Conservation (phyloP, 2,797 vertebrate species). For the Xenopus petersii region DNA sequence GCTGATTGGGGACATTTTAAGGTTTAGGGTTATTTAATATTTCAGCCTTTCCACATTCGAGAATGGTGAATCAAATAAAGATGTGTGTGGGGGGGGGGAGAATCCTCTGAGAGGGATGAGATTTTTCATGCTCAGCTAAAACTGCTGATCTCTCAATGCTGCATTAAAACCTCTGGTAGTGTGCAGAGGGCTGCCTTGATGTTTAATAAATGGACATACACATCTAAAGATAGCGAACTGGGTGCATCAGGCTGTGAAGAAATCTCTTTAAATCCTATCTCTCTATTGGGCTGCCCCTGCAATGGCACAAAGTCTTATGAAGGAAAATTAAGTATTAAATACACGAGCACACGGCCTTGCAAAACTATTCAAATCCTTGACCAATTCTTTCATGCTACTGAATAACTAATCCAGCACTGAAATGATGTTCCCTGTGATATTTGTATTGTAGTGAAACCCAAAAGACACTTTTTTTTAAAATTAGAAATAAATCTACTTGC, state of each 20-base stretch:
- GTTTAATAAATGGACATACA: constrained; percentile 8
- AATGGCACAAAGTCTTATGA: too few relatives aligned
- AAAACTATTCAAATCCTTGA: too few relatives aligned
- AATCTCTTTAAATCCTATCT: background rate
- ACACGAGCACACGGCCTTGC: too few relatives aligned
- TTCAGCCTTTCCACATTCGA: background rate
- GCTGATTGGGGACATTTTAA: background rate
- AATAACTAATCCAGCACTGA: too few relatives aligned
- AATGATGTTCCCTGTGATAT: too few relatives aligned
- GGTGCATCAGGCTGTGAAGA: background rate
- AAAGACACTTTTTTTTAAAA: too few relatives aligned
- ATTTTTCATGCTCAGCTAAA: constrained; percentile 1
- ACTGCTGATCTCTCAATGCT: background rate
- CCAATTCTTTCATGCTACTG: too few relatives aligned
- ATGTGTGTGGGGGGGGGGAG: background rate
- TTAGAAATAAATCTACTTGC: too few relatives aligned
- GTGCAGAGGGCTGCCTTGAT: constrained; percentile 1
- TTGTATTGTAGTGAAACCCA: too few relatives aligned
- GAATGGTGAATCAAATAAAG: background rate
- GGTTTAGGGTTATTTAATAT: background rate
- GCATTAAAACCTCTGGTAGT: background rate
- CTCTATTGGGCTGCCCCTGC: background rate
- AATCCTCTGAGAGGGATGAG: constrained; percentile 5
- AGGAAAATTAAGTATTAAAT: too few relatives aligned
- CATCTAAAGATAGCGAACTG: background rate